Evolutionary conservation across 2,797 vertebrate genomes (phyloP).

Genomic region (Gambelia wislizenii): DNA sequence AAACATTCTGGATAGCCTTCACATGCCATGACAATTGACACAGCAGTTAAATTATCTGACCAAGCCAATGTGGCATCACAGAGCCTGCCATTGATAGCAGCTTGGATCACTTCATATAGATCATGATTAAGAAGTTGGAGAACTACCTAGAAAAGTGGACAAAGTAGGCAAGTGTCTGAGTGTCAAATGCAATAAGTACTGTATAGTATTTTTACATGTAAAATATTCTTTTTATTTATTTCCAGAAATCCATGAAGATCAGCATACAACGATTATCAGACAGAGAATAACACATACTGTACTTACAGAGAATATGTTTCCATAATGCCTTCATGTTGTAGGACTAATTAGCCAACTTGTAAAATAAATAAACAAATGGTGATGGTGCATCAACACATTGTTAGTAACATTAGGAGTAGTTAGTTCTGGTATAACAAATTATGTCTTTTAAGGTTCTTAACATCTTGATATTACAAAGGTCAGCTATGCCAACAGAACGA

Average conservation of each 20-base stretch:
- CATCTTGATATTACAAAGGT: not conserved
- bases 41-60: slow-evolving; percentile 82
- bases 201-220: not conserved
- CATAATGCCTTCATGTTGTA: not conserved
- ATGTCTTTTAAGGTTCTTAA: not conserved
- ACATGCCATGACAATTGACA: slow-evolving; percentile 90
- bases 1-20: slow-evolving; percentile 84
- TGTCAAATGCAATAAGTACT: not conserved
- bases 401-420: not conserved
- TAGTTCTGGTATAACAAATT: not conserved
- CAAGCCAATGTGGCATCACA: slow-evolving; percentile 82
- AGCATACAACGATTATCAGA: slow-evolving; percentile 13
- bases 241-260: not conserved
- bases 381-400: not conserved
- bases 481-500: too few species aligned
- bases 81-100: slow-evolving; percentile 83
- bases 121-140: slow-evolving; percentile 88
- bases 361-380: not conserved
- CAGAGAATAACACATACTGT: slow-evolving; percentile 12
- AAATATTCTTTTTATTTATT: slow-evolving; percentile 14
- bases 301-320: not conserved
- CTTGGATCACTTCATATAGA: slow-evolving; percentile 86
- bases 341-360: not conserved
- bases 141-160: slow-evolving; percentile 81
- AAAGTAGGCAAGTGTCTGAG: not conserved